Percentiles rank a stretch among this genome's conserved stretches.
phyloP scores from a whole-genome alignment of 2,888 invertebrate genomes.

The Ligdia adustata region DNA sequence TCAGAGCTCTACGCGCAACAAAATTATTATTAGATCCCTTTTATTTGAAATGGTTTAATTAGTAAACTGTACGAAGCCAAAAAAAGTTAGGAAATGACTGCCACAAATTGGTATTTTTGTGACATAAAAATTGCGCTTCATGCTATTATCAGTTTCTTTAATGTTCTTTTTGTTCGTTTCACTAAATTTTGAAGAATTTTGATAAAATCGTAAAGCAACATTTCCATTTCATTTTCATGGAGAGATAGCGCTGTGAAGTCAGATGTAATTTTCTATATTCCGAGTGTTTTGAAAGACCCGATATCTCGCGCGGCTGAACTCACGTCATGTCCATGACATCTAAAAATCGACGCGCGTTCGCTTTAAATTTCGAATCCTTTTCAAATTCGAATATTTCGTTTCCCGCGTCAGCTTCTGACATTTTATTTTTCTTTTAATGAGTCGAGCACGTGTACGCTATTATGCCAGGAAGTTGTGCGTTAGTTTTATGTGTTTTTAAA shows the following conservation, averaged over 20 bases:
- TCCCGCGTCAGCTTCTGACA: conserved; percentile 43
- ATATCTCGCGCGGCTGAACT: neutral
- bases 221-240: conserved; percentile 2
- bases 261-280: neutral
- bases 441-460: conserved; percentile 37
- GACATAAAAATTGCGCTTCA: too few species aligned
- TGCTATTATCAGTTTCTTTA: too few species aligned
- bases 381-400: conserved; percentile 41
- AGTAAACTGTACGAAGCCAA: too few species aligned
- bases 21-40: too few species aligned
- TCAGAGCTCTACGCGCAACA: too few species aligned
- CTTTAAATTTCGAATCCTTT: conserved; percentile 47
- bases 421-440: conserved; percentile 41
- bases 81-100: too few species aligned
- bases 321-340: conserved; percentile 12
- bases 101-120: too few species aligned
- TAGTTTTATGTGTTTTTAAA: conserved; percentile 37
- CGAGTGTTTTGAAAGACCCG: conserved; percentile 4
- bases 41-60: too few species aligned
- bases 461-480: conserved; percentile 40
- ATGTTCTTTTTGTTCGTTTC: too few species aligned
- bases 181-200: too few species aligned
- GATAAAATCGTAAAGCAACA: too few species aligned
- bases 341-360: conserved; percentile 37
- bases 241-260: neutral